phyloP scores from a whole-genome alignment of 1,140 invertebrate species.

The Micrasema minimum region DNA sequence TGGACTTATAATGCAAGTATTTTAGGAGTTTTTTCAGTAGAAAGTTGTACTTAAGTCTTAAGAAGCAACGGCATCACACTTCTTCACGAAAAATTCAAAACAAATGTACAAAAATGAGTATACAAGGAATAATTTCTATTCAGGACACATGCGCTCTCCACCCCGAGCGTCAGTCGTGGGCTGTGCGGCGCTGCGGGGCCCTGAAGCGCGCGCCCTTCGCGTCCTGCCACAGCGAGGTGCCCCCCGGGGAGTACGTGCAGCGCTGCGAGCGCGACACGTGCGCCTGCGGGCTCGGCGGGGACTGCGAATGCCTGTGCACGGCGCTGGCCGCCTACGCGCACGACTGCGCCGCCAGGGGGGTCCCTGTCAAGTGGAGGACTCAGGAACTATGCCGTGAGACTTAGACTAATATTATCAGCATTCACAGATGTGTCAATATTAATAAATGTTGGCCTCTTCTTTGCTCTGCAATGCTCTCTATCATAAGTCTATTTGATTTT shows the following conservation, averaged over 20 bases:
- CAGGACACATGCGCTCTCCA: conserved; percentile 79
- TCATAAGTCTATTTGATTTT: no score
- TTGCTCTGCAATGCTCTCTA: no score
- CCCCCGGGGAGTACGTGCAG: conserved; percentile 73
- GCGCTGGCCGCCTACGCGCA: conserved; percentile 87
- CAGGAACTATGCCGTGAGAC: conserved; percentile 84
- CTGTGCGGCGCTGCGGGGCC: conserved; percentile 77
- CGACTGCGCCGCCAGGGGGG: conserved; percentile 78
- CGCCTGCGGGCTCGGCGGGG: conserved; percentile 87
- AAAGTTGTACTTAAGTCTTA: no score
- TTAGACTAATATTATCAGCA: neutral
- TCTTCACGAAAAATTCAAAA: no score
- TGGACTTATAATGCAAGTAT: no score
- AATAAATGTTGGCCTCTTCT: neutral
- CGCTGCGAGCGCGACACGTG: conserved; percentile 86
- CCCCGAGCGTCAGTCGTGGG: conserved; percentile 83
- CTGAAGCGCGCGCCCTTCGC: conserved; percentile 79
- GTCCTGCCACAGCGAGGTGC: conserved; percentile 83
- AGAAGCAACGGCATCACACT: no score
- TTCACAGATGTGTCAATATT: neutral
- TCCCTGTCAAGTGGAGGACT: conserved; percentile 82
- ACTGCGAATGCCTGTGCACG: conserved; percentile 91
- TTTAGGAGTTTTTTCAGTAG: no score
- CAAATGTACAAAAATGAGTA: no score
- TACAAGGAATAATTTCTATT: no score